Conservation (phyloP, 2,113 vertebrate genomes). For the Choloepus hoffmanni region DNA sequence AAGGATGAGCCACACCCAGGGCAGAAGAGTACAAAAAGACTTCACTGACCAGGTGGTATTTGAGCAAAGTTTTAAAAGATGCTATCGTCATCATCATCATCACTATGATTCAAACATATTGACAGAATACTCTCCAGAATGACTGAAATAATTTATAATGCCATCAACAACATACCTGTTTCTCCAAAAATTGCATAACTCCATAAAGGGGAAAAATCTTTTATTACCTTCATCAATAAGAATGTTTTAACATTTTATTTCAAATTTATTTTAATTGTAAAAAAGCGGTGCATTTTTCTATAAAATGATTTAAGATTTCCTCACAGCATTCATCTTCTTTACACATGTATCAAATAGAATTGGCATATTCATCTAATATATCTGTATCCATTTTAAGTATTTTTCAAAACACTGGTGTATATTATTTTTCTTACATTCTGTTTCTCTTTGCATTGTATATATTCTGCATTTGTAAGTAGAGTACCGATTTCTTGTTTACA, state of each 20-base stretch:
- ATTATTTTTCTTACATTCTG: neutral
- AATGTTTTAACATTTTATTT: constrained; percentile 30
- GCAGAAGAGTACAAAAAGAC: neutral
- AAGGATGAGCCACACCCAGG: neutral
- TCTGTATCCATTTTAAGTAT: neutral
- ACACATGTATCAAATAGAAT: neutral
- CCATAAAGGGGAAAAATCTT: rapidly evolving
- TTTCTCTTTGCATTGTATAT: neutral
- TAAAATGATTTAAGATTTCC: neutral
- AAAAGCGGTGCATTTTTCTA: neutral
- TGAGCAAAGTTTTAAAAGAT: neutral
- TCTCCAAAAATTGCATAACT: neutral
- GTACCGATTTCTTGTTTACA: neutral
- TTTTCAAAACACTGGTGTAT: neutral
- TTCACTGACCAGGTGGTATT: neutral
- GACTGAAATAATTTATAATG: neutral
- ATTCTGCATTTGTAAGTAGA: neutral
- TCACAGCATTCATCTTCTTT: neutral
- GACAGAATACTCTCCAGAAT: neutral
- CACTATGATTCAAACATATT: neutral
- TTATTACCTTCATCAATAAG: neutral
- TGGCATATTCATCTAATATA: neutral
- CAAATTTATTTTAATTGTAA: neutral
- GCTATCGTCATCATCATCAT: neutral
- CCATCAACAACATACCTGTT: neutral